Percentiles rank a stretch among this genome's conserved stretches.
Evolutionary conservation across 2,113 vertebrate genomes (phyloP).

Genomic region (Polypterus bichir): DNA sequence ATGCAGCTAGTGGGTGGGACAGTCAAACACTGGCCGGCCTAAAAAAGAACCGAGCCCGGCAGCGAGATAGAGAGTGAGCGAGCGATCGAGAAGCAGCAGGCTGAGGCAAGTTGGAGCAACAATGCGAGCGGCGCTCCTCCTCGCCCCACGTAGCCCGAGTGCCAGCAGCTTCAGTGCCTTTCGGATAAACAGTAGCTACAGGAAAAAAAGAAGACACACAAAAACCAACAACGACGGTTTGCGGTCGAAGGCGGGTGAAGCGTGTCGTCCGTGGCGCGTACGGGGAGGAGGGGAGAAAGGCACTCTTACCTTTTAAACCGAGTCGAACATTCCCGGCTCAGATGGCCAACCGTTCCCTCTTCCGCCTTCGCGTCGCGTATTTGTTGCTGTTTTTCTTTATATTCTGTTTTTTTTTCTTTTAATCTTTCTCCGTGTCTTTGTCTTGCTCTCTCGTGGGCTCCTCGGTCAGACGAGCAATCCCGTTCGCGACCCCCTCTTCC

Average conservation of each 20-base stretch:
- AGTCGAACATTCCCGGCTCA: constrained; percentile 6
- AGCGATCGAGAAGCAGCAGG: neutral
- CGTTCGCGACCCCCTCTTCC: constrained; percentile 15
- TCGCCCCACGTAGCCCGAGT: neutral
- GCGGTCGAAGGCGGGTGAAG: neutral
- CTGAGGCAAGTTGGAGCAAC: constrained; percentile 4
- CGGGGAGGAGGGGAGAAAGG: neutral
- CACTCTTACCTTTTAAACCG: constrained; percentile 15
- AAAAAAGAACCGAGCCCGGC: neutral
- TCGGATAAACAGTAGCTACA: neutral
- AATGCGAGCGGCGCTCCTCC: neutral
- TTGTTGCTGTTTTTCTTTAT: neutral
- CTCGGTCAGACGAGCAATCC: constrained; percentile 14
- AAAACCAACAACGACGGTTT: neutral
- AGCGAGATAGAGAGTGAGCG: neutral
- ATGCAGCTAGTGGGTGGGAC: constrained; percentile 9
- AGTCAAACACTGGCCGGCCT: constrained; percentile 8
- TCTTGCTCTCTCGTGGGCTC: constrained; percentile 22
- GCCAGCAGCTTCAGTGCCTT: neutral
- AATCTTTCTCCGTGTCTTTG: neutral
- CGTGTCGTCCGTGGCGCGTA: neutral
- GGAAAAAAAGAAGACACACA: neutral
- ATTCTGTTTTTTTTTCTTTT: neutral
- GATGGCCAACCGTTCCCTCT: constrained; percentile 9
- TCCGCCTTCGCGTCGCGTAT: neutral